Evolutionary conservation across 2,888 invertebrate genomes (phyloP).

Genomic region (Corythucha ciliata): DNA sequence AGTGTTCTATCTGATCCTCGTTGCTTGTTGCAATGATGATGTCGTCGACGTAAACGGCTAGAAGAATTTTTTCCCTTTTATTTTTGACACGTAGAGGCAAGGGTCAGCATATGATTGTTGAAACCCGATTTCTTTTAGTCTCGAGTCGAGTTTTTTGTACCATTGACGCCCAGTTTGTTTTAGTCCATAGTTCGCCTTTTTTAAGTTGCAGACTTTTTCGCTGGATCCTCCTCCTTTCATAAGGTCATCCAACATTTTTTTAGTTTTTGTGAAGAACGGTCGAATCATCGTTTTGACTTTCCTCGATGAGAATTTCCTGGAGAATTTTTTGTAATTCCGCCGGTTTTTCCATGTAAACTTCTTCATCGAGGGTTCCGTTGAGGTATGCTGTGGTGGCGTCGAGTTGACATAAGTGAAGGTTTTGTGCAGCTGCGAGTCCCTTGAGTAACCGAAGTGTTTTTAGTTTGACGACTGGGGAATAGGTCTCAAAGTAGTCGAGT

Average conservation of each 20-base stretch:
- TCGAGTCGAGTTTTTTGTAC: neutral
- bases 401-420: constrained; percentile 12
- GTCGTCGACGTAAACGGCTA: constrained; percentile 8
- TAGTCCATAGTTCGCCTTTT: neutral
- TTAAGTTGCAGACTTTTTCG: constrained; percentile 1
- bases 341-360: constrained; percentile 7
- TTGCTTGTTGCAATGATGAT: neutral
- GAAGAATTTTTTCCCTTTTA: neutral
- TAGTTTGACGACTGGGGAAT: constrained; percentile 17
- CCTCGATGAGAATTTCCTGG: constrained; percentile 3
- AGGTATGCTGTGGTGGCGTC: constrained; percentile 7
- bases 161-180: constrained; percentile 12
- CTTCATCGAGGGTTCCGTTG: constrained; percentile 3
- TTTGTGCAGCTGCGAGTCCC: constrained; percentile 5
- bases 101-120: constrained; percentile 4
- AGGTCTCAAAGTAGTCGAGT: constrained; percentile 13
- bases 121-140: neutral
- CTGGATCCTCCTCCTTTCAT: neutral
- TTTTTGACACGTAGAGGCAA: neutral
- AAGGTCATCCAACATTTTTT: constrained; percentile 3
- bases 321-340: neutral
- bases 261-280: neutral
- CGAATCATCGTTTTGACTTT: neutral
- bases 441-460: constrained; percentile 13
- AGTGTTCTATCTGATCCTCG: neutral